A percentile compares a stretch with the other conserved stretches of the same genome.
Evolutionary conservation across 2,888 invertebrate species (phyloP).

Genomic region (Lycophotia porphyrea): DNA sequence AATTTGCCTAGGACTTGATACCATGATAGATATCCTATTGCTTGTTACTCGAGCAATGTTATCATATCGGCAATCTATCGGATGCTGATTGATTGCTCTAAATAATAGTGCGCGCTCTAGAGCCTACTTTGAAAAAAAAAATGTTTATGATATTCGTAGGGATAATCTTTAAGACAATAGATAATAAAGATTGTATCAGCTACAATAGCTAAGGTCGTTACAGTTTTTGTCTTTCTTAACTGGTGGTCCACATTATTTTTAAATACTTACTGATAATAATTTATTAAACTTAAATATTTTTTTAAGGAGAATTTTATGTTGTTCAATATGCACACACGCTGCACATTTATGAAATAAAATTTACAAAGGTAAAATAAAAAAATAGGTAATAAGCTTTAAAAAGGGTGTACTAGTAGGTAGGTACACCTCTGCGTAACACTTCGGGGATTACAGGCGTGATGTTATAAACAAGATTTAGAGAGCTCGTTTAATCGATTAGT

Average conservation of each 20-base stretch:
- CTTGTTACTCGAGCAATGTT: slow-evolving; percentile 15
- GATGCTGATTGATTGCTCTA: slow-evolving; percentile 42
- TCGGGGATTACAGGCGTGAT: too few relatives aligned
- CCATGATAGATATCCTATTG: slow-evolving; percentile 18
- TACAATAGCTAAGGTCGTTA: background rate
- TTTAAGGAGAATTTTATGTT: too few relatives aligned
- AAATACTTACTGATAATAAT: background rate
- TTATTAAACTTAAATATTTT: background rate
- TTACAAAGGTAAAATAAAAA: too few relatives aligned
- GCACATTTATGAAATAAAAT: background rate
- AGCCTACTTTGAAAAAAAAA: slow-evolving; percentile 5
- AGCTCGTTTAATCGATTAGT: too few relatives aligned
- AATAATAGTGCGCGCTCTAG: slow-evolving; percentile 27
- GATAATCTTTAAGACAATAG: slow-evolving; percentile 25
- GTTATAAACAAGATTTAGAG: too few relatives aligned
- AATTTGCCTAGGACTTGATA: slow-evolving; percentile 37
- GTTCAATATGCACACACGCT: background rate
- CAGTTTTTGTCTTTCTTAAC: slow-evolving; percentile 7
- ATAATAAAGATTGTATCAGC: slow-evolving; percentile 40
- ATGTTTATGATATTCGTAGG: background rate
- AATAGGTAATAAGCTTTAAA: too few relatives aligned
- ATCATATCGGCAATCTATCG: slow-evolving; percentile 43
- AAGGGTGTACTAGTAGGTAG: too few relatives aligned
- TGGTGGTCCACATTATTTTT: slow-evolving; percentile 4
- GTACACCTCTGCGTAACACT: too few relatives aligned